phyloP scores from a whole-genome alignment of 2,888 invertebrate genomes.

The Dinocampus coccinellae region DNA sequence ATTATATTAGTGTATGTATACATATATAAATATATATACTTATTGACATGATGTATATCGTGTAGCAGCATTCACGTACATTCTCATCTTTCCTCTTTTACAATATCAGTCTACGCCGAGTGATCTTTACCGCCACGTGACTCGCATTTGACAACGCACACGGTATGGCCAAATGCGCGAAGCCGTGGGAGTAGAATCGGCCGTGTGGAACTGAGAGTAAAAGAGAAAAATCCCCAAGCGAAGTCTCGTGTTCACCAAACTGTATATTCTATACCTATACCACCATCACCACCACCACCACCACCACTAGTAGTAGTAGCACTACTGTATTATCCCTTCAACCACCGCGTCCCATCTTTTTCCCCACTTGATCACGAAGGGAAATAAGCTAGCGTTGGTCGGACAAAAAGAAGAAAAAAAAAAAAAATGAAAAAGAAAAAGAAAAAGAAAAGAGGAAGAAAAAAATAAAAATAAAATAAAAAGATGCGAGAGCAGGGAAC shows the following conservation, averaged over 20 bases:
- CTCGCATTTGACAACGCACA: conserved; percentile 42
- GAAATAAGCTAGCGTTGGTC: conserved; percentile 30
- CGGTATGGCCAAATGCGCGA: conserved; percentile 26
- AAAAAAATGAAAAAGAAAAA: background rate
- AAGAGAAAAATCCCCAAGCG: conserved; percentile 19
- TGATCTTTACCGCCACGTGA: conserved; percentile 48
- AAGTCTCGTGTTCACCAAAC: conserved; percentile 17
- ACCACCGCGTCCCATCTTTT: conserved; percentile 6
- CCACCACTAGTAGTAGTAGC: too few relatives aligned
- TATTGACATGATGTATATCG: conserved; percentile 3
- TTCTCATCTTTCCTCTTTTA: conserved; percentile 41
- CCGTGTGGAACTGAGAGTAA: conserved; percentile 19
- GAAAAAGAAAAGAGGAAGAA: background rate
- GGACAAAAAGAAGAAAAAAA: background rate
- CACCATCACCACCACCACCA: too few relatives aligned
- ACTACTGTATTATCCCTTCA: conserved; percentile 8
- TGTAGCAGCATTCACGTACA: background rate
- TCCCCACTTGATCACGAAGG: conserved; percentile 23
- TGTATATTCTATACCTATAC: conserved; percentile 23
- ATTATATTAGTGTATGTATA: background rate
- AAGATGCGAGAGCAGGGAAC: background rate
- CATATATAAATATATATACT: background rate
- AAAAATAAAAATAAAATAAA: background rate
- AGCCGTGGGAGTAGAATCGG: conserved; percentile 19
- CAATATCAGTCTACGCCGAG: conserved; percentile 40